These are phyloP conservation scores for Dunckerocampus dactyliophorus DNA, from an alignment of 2,113 vertebrate species.

Conservation along the genomic window DNA sequence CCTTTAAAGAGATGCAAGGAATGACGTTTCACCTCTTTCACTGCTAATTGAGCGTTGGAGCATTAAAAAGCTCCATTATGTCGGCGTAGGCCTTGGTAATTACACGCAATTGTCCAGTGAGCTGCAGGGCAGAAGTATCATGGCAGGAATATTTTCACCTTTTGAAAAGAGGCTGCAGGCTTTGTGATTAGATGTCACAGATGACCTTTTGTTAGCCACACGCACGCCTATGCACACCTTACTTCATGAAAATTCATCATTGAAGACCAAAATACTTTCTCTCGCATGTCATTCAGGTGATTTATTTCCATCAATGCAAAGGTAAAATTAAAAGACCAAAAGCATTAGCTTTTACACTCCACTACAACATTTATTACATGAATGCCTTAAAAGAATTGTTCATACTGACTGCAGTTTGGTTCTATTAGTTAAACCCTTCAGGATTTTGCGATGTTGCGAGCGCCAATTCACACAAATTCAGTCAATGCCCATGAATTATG, in stretches of 20 bases:
- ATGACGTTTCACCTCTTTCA: no score
- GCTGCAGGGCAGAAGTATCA: slow-evolving; percentile 23
- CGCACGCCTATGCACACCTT: background rate
- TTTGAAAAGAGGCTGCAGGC: slow-evolving; percentile 35
- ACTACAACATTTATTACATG: no score
- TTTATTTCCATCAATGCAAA: slow-evolving; percentile 23
- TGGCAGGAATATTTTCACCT: slow-evolving; percentile 36
- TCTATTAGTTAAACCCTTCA: no score
- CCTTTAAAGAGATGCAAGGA: no score
- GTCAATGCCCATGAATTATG: no score
- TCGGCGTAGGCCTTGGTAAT: slow-evolving; percentile 7
- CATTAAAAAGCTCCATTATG: slow-evolving; percentile 38
- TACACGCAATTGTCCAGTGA: slow-evolving; percentile 26
- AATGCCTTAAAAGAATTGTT: no score
- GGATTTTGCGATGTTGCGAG: no score
- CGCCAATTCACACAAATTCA: no score
- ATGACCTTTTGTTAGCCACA: slow-evolving; percentile 40
- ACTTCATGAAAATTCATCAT: slow-evolving; percentile 47
- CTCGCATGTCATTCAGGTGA: slow-evolving; percentile 24
- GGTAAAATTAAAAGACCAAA: slow-evolving; percentile 37
- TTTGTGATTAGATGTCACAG: slow-evolving; percentile 49
- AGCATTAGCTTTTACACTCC: slow-evolving; percentile 10
- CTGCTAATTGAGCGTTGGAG: slow-evolving; percentile 1
- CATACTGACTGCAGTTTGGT: no score
- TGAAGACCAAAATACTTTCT: slow-evolving; percentile 1